Conservation (phyloP, 2,113 vertebrate genomes). For the Nerophis lumbriciformis region DNA sequence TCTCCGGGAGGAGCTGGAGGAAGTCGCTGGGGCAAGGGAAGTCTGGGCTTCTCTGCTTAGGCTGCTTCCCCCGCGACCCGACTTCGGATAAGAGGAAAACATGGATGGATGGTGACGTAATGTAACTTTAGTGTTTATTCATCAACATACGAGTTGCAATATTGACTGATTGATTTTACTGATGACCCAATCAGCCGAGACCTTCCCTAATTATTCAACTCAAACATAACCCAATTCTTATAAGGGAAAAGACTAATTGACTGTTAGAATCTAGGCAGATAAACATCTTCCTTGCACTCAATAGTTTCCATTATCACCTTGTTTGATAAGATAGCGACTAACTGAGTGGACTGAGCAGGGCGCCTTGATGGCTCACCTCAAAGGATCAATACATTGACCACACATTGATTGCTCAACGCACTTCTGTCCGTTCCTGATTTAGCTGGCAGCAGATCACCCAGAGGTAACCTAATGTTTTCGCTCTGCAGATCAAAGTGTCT, state of each 20-base stretch:
- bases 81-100: no score
- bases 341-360: conserved; percentile 23
- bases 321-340: conserved; percentile 21
- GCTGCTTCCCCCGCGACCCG: no score
- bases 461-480: conserved; percentile 20
- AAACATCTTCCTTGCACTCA: conserved; percentile 14
- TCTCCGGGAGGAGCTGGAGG: no score
- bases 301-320: conserved; percentile 33
- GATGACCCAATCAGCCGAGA: no score
- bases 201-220: no score
- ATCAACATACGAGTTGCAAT: no score
- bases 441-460: conserved; percentile 32
- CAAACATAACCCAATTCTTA: no score
- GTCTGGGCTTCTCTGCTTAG: no score
- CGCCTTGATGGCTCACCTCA: conserved; percentile 32
- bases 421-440: conserved; percentile 31
- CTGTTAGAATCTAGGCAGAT: conserved; percentile 8
- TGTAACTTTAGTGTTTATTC: no score
- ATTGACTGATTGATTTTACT: no score
- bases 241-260: not conserved
- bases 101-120: no score
- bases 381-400: conserved; percentile 46
- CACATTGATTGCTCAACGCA: conserved; percentile 45
- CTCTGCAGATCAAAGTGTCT: not conserved
- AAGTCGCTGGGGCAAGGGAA: no score